phyloP scores from a whole-genome alignment of 1,140 invertebrate species.

The Argopecten irradians region DNA sequence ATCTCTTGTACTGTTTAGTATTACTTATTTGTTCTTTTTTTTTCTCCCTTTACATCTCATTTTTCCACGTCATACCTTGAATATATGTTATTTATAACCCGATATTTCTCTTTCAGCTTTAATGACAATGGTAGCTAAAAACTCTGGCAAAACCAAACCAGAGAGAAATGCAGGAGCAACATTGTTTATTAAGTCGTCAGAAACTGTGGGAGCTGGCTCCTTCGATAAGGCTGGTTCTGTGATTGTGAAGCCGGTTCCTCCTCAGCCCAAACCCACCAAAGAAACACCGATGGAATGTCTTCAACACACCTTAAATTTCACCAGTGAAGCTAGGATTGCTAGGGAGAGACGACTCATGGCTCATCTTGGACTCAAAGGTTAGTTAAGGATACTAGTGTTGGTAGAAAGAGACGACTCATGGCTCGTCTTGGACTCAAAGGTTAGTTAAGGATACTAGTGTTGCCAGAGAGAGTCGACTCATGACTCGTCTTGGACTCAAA shows the following conservation, averaged over 20 bases:
- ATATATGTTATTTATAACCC: background rate
- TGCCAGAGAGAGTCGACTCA: too few relatives aligned
- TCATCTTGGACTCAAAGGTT: conserved; percentile 72
- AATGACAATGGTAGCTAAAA: conserved; percentile 68
- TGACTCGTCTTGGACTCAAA: too few relatives aligned
- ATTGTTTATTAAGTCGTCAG: conserved; percentile 52
- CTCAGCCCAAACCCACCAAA: background rate
- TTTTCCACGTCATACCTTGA: background rate
- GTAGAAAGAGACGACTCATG: too few relatives aligned
- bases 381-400: background rate
- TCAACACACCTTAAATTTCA: conserved; percentile 14
- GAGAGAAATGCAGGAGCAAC: conserved; percentile 60
- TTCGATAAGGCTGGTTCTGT: background rate
- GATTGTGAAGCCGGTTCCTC: background rate
- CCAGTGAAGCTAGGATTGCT: conserved; percentile 45
- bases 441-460: too few relatives aligned
- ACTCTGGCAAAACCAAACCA: conserved; percentile 46
- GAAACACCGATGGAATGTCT: conserved; percentile 30
- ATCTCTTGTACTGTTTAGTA: too few relatives aligned
- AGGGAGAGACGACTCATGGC: conserved; percentile 68
- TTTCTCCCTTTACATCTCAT: background rate
- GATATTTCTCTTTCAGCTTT: conserved; percentile 48
- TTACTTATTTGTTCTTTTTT: too few relatives aligned
- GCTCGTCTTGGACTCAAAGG: background rate
- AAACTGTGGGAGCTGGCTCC: background rate